Percentiles rank a stretch among this genome's conserved stretches.
phyloP scores from a whole-genome alignment of 2,888 invertebrate species.

The Cantharis rufa region DNA sequence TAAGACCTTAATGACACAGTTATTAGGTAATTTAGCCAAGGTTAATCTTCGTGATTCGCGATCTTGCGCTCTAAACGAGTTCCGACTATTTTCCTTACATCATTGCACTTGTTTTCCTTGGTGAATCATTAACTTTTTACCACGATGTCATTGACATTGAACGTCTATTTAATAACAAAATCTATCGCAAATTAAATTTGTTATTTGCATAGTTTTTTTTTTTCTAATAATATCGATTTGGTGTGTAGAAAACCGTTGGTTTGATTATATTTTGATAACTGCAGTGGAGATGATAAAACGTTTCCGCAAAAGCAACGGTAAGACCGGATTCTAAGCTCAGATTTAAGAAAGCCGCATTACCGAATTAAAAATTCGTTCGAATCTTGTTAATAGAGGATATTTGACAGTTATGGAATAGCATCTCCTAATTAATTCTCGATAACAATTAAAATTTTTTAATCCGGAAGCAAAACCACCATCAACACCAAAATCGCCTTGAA shows the following conservation, averaged over 20 bases:
- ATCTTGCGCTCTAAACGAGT: conserved; percentile 22
- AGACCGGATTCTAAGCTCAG: conserved; percentile 31
- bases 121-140: conserved; percentile 46
- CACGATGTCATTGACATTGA: conserved; percentile 45
- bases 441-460: conserved; percentile 7
- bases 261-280: conserved; percentile 25
- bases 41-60: conserved; percentile 33
- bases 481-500: conserved; percentile 10
- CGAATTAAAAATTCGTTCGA: conserved; percentile 1
- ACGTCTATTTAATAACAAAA: conserved; percentile 23
- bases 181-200: conserved; percentile 2
- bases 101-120: conserved; percentile 48
- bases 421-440: conserved; percentile 4
- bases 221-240: conserved; percentile 3
- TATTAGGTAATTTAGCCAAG: conserved; percentile 45
- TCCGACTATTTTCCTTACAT: conserved; percentile 37
- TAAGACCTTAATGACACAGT: conserved; percentile 42
- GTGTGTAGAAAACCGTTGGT: conserved; percentile 22
- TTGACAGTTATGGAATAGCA: not conserved
- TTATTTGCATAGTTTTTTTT: not conserved
- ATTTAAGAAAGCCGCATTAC: not conserved
- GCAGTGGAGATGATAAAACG: conserved; percentile 27
- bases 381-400: conserved; percentile 8
- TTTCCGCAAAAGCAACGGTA: conserved; percentile 34
- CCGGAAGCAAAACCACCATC: conserved; percentile 6